These are phyloP conservation scores for Platygyra sinensis DNA, from an alignment of 64 coral and sea anemone species.

Conservation along the genomic window DNA sequence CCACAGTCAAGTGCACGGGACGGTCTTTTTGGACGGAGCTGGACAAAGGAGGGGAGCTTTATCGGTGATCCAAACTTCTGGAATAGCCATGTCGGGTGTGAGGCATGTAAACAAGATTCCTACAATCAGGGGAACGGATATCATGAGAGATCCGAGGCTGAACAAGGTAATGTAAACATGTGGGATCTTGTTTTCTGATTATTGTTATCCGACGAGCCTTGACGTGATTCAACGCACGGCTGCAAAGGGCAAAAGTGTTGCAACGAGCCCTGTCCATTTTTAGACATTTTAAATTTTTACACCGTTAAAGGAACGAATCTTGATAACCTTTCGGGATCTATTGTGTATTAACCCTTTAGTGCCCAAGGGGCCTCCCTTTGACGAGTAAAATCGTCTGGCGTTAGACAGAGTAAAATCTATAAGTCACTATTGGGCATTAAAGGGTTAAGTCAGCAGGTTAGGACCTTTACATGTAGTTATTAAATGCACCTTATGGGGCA, in stretches of 20 bases:
- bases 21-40: background rate
- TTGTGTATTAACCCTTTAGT: too few species aligned
- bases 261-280: too few species aligned
- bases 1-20: background rate
- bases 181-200: background rate
- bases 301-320: too few species aligned
- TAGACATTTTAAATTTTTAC: too few species aligned
- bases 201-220: background rate
- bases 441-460: too few species aligned
- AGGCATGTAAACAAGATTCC: constrained; percentile 88
- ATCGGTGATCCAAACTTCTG: constrained; percentile 7
- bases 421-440: too few species aligned
- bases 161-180: constrained; percentile 70
- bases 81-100: constrained; percentile 58
- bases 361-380: too few species aligned
- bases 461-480: too few species aligned
- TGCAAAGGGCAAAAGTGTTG: background rate
- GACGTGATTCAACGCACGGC: background rate
- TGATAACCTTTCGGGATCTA: too few species aligned
- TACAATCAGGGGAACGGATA: constrained; percentile 87
- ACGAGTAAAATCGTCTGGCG: too few species aligned
- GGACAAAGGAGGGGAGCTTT: background rate
- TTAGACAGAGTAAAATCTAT: too few species aligned
- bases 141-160: constrained; percentile 68
- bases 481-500: too few species aligned